These are phyloP conservation scores for Shargacucullia verbasci DNA, from an alignment of 2,888 invertebrate genomes.

Conservation along the genomic window DNA sequence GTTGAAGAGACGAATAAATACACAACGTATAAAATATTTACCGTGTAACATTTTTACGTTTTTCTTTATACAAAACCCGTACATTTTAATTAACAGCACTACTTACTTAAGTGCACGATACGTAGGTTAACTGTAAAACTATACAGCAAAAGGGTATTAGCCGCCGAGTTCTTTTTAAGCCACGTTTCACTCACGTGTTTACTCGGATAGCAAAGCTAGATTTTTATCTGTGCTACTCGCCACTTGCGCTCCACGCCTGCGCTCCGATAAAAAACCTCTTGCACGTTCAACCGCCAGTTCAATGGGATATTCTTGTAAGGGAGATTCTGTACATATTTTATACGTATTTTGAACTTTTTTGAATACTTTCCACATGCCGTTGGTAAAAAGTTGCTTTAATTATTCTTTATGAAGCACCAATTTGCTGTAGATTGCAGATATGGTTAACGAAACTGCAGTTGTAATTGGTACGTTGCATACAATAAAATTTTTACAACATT, in stretches of 20 bases:
- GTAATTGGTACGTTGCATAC: constrained; percentile 17
- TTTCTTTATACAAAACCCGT: constrained; percentile 6
- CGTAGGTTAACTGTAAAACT: constrained; percentile 32
- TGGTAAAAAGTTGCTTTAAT: constrained; percentile 37
- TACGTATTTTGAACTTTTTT: constrained; percentile 31
- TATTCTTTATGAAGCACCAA: constrained; percentile 39
- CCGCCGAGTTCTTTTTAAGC: constrained; percentile 40
- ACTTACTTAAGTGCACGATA: constrained; percentile 27
- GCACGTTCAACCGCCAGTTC: constrained; percentile 39
- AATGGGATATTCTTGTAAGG: constrained; percentile 37
- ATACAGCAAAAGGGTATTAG: constrained; percentile 53
- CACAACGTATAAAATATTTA: not conserved
- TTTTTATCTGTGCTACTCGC: constrained; percentile 53
- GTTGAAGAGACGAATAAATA: not conserved
- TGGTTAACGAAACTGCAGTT: constrained; percentile 21
- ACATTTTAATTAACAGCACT: constrained; percentile 44
- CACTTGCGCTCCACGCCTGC: constrained; percentile 39
- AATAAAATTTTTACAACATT: not conserved
- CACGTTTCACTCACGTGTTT: constrained; percentile 52
- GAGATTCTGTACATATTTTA: constrained; percentile 36
- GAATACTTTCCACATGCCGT: constrained; percentile 19
- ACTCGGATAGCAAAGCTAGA: constrained; percentile 55
- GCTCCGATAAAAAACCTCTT: constrained; percentile 45
- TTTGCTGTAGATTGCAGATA: constrained; percentile 37
- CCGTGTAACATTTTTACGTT: constrained; percentile 8